These are phyloP conservation scores for Tenrec ecaudatus DNA, from an alignment of 2,113 vertebrate genomes.

Conservation along the genomic window DNA sequence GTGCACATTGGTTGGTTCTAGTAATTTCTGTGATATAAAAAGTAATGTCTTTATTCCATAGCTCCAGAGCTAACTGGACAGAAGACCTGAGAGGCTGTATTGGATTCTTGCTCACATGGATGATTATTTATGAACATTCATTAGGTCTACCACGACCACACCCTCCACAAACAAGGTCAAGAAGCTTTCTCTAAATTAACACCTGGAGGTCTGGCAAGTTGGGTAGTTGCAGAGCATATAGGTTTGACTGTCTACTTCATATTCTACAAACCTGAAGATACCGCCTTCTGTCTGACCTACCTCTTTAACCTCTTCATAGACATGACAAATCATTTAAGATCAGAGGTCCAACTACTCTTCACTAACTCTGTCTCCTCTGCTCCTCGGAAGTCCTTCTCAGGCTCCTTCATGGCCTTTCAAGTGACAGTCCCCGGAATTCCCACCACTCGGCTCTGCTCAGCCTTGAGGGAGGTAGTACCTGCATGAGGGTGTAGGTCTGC, in stretches of 20 bases:
- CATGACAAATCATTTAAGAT: neutral
- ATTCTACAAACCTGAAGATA: neutral
- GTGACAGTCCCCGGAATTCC: neutral
- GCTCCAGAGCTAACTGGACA: neutral
- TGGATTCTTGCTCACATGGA: neutral
- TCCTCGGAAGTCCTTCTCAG: neutral
- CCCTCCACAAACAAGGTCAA: neutral
- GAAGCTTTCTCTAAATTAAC: neutral
- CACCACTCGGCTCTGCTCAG: neutral
- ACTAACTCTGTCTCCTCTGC: neutral
- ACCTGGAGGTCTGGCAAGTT: neutral
- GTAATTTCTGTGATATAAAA: neutral
- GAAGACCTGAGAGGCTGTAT: neutral
- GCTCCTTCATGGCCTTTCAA: neutral
- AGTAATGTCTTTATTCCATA: neutral
- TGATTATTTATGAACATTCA: neutral
- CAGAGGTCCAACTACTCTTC: neutral
- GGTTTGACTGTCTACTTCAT: neutral
- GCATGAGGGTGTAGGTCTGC: neutral
- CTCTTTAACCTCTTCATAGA: neutral
- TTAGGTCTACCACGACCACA: neutral
- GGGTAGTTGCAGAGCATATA: neutral
- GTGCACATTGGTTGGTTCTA: neutral
- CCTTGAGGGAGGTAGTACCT: neutral
- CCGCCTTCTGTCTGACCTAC: neutral